Base-by-base conservation (phyloP, 2,113 vertebrate species). In the Cairina moschata region DNA sequence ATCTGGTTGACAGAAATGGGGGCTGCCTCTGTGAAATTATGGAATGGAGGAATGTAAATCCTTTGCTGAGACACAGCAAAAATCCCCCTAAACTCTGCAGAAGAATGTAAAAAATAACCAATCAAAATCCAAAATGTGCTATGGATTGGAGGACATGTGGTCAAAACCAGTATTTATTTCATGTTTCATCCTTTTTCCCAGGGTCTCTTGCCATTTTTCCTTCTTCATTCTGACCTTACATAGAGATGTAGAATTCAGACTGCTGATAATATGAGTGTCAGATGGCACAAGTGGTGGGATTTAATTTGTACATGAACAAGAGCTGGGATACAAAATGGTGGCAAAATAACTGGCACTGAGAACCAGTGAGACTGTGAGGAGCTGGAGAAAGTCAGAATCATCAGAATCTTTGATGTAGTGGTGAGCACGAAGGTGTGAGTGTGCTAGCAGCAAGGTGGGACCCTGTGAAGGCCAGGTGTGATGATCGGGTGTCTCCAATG, bases 351-450 rank as follows among this genome's bases (percentile, higher is more conserved):
- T 31, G 44, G 38, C 46, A 28, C 54, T 42, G 38, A 77, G n/a
- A 65, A 13, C 5, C 17, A 40, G 7, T 3, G 34, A 50, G 42
- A 42, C 3, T 40, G 83, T 0, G 0, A 72, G 25, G 31, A 78
- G 29, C 26, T 18, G 31, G n/a, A 62, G n/a, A 62, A 74, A 77
- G 14, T 7, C 11, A 55, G 7, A 7, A 48, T 48, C 46, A 48
- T 22, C 46, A 22, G 1, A 55, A 72, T 12, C 2, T 2, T 0
- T 28, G 38, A 32, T 77, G n/a, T 4, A 11, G 74, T 8, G 17
- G 56, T 32, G 20, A n/a, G 25, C 8, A 13, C 42, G 46, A 44
- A 34, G 46, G 31, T 60, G 36, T 40, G 26, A 11, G 28, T 6
- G 40, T 50, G 91, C 23, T 46, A 32, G 25, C 34, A 26, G 65